Evolutionary conservation across 64 coral and sea anemone genomes (phyloP).

Genomic region (Astreopora myriophthalma): DNA sequence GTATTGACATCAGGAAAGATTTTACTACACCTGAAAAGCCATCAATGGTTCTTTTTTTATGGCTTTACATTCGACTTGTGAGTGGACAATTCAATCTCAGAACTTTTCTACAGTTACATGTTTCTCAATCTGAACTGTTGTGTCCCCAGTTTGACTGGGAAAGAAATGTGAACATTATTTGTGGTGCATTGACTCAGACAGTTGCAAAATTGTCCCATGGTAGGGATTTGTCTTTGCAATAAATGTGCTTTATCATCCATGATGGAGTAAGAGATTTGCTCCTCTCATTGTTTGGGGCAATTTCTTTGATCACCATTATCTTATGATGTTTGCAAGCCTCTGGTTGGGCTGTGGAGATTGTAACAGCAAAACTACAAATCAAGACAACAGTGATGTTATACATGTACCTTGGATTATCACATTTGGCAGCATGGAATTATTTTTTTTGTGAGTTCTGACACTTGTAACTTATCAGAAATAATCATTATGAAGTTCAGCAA

Average conservation of each 20-base stretch:
- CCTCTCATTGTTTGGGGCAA: conserved; percentile 12
- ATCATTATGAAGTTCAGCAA: background rate
- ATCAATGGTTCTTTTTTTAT: too few relatives aligned
- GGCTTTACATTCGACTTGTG: background rate
- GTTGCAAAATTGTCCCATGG: background rate
- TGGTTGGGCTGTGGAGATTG: background rate
- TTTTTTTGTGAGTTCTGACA: background rate
- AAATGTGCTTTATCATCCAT: conserved; percentile 39
- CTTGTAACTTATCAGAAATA: background rate
- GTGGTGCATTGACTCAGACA: background rate
- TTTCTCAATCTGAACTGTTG: conserved; percentile 1
- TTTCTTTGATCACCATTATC: background rate
- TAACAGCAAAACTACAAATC: background rate
- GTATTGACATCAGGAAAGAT: too few relatives aligned
- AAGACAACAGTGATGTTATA: background rate
- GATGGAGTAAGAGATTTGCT: conserved; percentile 3
- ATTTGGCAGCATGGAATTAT: background rate
- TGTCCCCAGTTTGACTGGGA: conserved; percentile 6
- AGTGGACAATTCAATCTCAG: conserved; percentile 19
- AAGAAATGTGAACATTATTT: background rate
- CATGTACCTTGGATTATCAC: background rate
- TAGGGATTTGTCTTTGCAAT: conserved; percentile 30
- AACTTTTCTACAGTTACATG: background rate
- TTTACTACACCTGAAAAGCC: too few relatives aligned
- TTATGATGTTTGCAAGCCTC: background rate